Base-by-base conservation (phyloP, 2,113 vertebrate species). In the Protobothrops mucrosquamatus region DNA sequence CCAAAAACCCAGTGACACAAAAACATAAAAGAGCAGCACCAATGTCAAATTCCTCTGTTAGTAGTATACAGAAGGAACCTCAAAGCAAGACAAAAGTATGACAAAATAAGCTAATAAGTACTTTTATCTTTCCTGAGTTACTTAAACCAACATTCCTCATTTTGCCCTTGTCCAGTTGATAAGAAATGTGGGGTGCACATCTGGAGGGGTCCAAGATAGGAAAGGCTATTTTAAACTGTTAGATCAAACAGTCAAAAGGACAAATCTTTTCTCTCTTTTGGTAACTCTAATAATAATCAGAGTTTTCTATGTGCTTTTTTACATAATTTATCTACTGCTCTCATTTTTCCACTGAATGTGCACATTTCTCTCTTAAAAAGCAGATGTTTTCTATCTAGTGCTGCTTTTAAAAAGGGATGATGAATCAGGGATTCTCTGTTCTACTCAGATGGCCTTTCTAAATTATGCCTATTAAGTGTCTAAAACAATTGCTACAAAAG, bases 321-420 rank as follows among this genome's bases (percentile, higher is more conserved):
- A 2, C 88, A 92, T 69, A 29, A 3, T 6, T 95, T 95, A 89
- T 94, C 92, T 39, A 34, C 5, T 0, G 2, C 87, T 57, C 74
- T 61, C 81, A 92, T 61, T 87, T 90, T 92, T 89, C 94, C 92
- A 89, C 55, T n/a, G 74, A 29, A 54, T 64, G 95, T 91, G 24
- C 88, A 57, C 23, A 88, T 92, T 86, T 85, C 92, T n/a, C 34
- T 91, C 91, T 93, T 89, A 23, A 93, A 92, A 54, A 89, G 91
- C 92, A 95, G 95, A 85, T 95, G 94, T 24, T 94, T 94, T 34
- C 94, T 89, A 81, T 95, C 93, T 56, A 1, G 0, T 4, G 26
- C 26, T 3, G 22, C 95, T 96, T 92, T 10, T 92, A 94, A 95
- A 86, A 95, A 95, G 95, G 94, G 93, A 55, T 10, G 74, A 10